Conservation (phyloP, 2,888 invertebrate genomes). For the Peribatodes rhomboidaria region DNA sequence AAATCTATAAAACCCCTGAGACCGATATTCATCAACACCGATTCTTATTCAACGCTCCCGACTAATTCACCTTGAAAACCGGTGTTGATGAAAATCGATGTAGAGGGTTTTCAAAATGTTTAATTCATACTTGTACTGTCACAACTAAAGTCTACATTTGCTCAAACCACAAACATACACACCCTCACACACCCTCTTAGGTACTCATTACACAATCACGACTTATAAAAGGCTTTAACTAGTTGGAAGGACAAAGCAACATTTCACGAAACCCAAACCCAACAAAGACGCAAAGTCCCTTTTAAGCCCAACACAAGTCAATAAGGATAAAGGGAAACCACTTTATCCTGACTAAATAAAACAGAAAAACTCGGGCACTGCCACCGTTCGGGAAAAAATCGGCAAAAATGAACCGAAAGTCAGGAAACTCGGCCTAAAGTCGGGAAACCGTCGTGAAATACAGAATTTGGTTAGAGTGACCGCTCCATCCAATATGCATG, state of each 20-base stretch:
- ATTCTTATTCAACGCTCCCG: no score
- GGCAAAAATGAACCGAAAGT: background rate
- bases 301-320: constrained; percentile 33
- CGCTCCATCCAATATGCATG: constrained; percentile 29
- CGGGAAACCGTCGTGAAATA: background rate
- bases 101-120: no score
- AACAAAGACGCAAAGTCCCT: constrained; percentile 18
- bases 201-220: background rate
- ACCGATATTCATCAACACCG: no score
- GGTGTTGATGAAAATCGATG: no score
- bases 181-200: background rate
- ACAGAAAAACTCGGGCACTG: constrained; percentile 29
- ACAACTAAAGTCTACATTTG: no score
- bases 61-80: no score
- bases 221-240: background rate
- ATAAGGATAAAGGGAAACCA: constrained; percentile 34
- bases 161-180: no score
- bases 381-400: constrained; percentile 3
- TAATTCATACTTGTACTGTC: no score
- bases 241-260: constrained; percentile 4
- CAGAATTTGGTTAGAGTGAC: constrained; percentile 15
- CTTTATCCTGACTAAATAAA: constrained; percentile 42
- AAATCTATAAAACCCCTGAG: no score
- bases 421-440: constrained; percentile 1
- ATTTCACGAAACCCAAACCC: constrained; percentile 5